phyloP scores from a whole-genome alignment of 2,888 invertebrate genomes.

The Gibbula magus region DNA sequence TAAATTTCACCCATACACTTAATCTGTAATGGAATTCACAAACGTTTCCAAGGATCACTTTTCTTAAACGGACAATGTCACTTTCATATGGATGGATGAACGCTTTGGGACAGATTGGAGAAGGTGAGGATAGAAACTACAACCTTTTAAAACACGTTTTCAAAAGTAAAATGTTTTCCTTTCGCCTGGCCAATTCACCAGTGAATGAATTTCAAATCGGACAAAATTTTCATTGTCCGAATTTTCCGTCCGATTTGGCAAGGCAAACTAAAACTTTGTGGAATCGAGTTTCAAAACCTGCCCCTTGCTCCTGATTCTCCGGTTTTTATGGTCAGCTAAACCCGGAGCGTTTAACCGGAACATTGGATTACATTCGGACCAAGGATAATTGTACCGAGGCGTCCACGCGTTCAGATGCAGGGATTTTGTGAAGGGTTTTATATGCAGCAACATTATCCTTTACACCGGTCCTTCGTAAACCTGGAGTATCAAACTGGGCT shows the following conservation, averaged over 20 bases:
- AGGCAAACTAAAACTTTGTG: not conserved
- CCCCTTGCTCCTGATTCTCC: not conserved
- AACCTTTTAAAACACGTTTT: slow-evolving; percentile 18
- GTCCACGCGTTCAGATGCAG: not conserved
- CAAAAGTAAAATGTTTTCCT: slow-evolving; percentile 30
- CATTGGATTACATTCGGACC: slow-evolving; percentile 7
- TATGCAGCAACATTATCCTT: slow-evolving; percentile 6
- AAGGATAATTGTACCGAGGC: not conserved
- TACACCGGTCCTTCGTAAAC: not conserved
- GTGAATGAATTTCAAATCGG: slow-evolving; percentile 14
- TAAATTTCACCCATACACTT: not conserved
- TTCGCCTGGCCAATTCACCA: not conserved
- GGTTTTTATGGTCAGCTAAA: not conserved
- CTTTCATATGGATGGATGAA: slow-evolving; percentile 1
- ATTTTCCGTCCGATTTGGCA: not conserved
- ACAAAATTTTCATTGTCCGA: slow-evolving; percentile 14
- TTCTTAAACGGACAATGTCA: slow-evolving; percentile 22
- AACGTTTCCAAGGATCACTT: slow-evolving; percentile 7
- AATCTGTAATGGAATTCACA: slow-evolving; percentile 17
- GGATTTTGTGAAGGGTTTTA: not conserved
- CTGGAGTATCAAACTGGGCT: not conserved
- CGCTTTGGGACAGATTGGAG: not conserved
- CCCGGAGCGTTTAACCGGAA: slow-evolving; percentile 2
- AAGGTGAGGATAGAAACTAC: not conserved
- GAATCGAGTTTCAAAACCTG: not conserved